Evolutionary conservation across 2,888 invertebrate genomes (phyloP).

Genomic region (Chymomyza procnemis): DNA sequence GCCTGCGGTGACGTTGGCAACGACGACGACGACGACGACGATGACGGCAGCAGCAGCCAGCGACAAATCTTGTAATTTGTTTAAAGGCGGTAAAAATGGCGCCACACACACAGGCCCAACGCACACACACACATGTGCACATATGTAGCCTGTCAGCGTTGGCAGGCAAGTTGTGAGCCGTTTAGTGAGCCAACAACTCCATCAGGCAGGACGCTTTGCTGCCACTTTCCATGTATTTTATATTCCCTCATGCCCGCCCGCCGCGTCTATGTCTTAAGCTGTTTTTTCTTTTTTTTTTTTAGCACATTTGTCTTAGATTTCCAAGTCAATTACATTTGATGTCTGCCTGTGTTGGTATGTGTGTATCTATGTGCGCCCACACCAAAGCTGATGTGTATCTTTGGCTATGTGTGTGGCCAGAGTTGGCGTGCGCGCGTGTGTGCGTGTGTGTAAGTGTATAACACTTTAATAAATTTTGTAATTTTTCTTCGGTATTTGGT

Average conservation of each 20-base stretch:
- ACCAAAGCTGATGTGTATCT: slow-evolving; percentile 23
- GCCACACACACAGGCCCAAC: slow-evolving; percentile 10
- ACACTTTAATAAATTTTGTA: slow-evolving; percentile 65
- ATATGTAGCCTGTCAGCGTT: background rate
- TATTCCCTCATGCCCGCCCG: slow-evolving; percentile 6
- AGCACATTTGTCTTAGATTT: slow-evolving; percentile 62
- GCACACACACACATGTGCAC: slow-evolving; percentile 1
- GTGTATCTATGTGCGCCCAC: background rate
- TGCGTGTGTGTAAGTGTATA: slow-evolving; percentile 16
- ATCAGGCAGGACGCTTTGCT: background rate
- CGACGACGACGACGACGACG: background rate
- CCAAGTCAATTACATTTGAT: slow-evolving; percentile 67
- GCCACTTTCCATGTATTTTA: background rate
- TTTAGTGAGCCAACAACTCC: slow-evolving; percentile 2
- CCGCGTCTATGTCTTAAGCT: slow-evolving; percentile 1
- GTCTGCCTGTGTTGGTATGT: slow-evolving; percentile 10
- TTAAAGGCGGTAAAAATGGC: slow-evolving; percentile 32
- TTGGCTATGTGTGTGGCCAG: slow-evolving; percentile 3
- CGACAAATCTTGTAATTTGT: slow-evolving; percentile 34
- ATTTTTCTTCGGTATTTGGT: slow-evolving; percentile 48
- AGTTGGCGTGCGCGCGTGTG: background rate
- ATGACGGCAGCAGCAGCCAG: slow-evolving; percentile 19
- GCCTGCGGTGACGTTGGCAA: slow-evolving; percentile 16
- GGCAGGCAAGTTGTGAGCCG: background rate
- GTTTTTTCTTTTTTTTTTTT: slow-evolving; percentile 25